Percentiles rank a stretch among this genome's conserved stretches.
These are phyloP conservation scores for Poecilia latipinna DNA, from an alignment of 2,113 vertebrate genomes.

Conservation along the genomic window DNA sequence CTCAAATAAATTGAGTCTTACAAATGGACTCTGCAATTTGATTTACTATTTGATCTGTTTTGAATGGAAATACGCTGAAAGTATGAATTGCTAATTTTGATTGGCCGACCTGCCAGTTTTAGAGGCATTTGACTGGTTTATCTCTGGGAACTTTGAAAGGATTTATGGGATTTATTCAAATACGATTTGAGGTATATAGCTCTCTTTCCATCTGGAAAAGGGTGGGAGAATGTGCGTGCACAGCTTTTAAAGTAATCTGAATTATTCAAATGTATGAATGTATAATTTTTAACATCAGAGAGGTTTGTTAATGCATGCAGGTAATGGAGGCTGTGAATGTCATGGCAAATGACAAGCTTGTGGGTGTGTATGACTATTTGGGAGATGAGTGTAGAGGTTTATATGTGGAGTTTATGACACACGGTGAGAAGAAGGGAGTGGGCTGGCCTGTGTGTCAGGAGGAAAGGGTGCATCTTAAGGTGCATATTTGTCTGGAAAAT, in stretches of 20 bases:
- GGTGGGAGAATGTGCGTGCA: slow-evolving; percentile 51
- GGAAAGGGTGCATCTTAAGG: slow-evolving; percentile 12
- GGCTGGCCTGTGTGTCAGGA: slow-evolving; percentile 20
- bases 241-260: slow-evolving; percentile 75
- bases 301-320: slow-evolving; percentile 68
- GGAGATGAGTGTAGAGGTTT: slow-evolving; percentile 13
- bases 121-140: slow-evolving; percentile 72
- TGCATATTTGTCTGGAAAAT: slow-evolving; percentile 6
- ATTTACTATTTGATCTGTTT: slow-evolving; percentile 69
- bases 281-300: slow-evolving; percentile 73
- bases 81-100: slow-evolving; percentile 69
- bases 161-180: slow-evolving; percentile 76
- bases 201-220: slow-evolving; percentile 57
- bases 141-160: slow-evolving; percentile 67
- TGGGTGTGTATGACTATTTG: slow-evolving; percentile 25
- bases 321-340: slow-evolving; percentile 69
- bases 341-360: slow-evolving; percentile 62
- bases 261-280: slow-evolving; percentile 75
- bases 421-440: slow-evolving; percentile 21
- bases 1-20: slow-evolving; percentile 58
- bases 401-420: slow-evolving; percentile 14
- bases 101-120: slow-evolving; percentile 48
- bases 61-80: slow-evolving; percentile 47
- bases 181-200: slow-evolving; percentile 72
- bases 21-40: slow-evolving; percentile 57